Percentiles rank a stretch among this genome's conserved stretches.
These are phyloP conservation scores for Temnothorax ravouxi DNA, from an alignment of 2,888 invertebrate species.

Conservation along the genomic window DNA sequence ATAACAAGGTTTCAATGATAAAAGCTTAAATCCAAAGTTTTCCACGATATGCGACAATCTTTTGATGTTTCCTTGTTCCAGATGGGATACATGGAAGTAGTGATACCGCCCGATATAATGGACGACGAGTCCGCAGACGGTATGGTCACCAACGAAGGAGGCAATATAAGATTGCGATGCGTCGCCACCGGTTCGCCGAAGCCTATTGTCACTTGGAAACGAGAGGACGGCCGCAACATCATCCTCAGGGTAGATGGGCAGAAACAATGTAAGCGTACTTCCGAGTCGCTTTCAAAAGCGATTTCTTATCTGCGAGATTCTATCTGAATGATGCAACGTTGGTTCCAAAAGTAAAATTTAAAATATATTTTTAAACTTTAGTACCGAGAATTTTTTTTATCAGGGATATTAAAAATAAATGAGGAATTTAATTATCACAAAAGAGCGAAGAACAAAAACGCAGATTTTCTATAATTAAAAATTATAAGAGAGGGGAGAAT, in stretches of 20 bases:
- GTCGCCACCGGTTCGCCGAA: slow-evolving; percentile 93
- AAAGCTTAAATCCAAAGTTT: not conserved
- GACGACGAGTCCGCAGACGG: slow-evolving; percentile 91
- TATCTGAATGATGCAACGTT: not conserved
- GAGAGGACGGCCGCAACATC: slow-evolving; percentile 93
- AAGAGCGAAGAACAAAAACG: not conserved
- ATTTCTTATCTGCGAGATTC: not conserved
- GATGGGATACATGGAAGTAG: slow-evolving; percentile 95
- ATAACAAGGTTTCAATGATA: not conserved
- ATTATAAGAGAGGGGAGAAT: not conserved
- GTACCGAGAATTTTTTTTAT: not conserved
- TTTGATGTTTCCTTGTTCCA: slow-evolving; percentile 80
- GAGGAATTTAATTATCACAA: not conserved
- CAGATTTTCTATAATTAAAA: slow-evolving; percentile 21
- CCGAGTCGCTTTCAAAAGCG: not conserved
- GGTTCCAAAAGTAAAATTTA: not conserved
- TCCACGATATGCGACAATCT: not conserved
- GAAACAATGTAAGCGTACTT: slow-evolving; percentile 78
- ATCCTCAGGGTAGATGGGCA: slow-evolving; percentile 89
- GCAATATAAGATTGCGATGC: slow-evolving; percentile 92
- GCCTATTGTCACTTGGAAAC: slow-evolving; percentile 93
- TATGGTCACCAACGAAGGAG: slow-evolving; percentile 93
- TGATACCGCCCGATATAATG: slow-evolving; percentile 95
- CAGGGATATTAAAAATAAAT: not conserved
- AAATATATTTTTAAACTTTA: not conserved